Base-by-base conservation (phyloP, 64 coral and sea anemone species). In the Stichodactyla helianthus region DNA sequence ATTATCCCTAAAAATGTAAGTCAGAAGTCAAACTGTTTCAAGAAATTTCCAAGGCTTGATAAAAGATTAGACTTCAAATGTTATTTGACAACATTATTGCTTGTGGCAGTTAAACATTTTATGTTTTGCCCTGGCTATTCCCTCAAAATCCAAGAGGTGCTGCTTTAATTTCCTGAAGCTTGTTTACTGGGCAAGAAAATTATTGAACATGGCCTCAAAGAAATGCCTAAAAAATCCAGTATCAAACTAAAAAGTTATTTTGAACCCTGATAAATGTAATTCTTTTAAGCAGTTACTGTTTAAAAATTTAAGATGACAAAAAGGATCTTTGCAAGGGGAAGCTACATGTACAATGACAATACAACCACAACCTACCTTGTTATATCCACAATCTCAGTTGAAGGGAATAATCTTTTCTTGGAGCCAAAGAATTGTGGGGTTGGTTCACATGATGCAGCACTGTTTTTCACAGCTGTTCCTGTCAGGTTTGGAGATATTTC, bases 361-460 rank as follows among this genome's bases (percentile, higher is more conserved):
- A 57, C 0, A 10, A 57, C 7, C 55, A 64, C 61, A 18, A 28
- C 68, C 22, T 28, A 74, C 68, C 68, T 74, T 31, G 25, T 74
- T n/a, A 31, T 12, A 31, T 74, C 68, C 1, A 2, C 4, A 74
- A 11, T 74, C 10, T 81, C 78, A 44, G 77, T 11, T 19, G 44
- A 81, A 81, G 54, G 22, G 53, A 84, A 84, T 23, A 84, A 84
- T 63, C 83, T 84, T 57, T 63, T 57, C 83, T 84, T 84, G 6
- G 83, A 84, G 20, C 83, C 83, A 59, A 53, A 63, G 27, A 84
- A 57, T 55, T 84, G 18, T 55, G 55, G 53, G 4, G 83, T 28
- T 17, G 55, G 18, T 55, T 84, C 83, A 27, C 8, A 6, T 9
- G 52, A 54, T 27, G 52, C 8, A 0, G 20, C 55, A 55, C 18